These are phyloP conservation scores for Scotopteryx bipunctaria DNA, from an alignment of 2,888 invertebrate genomes.

Conservation along the genomic window DNA sequence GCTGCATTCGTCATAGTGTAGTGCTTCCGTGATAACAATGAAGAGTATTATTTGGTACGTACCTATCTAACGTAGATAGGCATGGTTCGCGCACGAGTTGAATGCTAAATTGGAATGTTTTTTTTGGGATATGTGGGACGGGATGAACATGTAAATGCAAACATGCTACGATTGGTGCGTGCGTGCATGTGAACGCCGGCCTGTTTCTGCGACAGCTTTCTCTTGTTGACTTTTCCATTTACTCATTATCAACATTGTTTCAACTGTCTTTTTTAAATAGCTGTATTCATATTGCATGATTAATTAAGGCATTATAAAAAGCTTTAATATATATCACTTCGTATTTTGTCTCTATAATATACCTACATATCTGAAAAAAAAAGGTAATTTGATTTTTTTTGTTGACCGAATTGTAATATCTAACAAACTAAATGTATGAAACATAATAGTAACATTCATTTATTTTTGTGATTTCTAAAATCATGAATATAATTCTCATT, in stretches of 20 bases:
- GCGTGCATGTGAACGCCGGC: slow-evolving; percentile 17
- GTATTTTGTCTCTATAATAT: too few species aligned
- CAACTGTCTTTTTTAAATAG: neutral
- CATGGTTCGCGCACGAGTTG: slow-evolving; percentile 24
- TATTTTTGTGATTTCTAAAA: too few species aligned
- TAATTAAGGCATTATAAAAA: too few species aligned
- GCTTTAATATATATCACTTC: too few species aligned
- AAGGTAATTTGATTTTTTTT: too few species aligned
- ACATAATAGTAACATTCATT: too few species aligned
- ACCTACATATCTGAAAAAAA: too few species aligned
- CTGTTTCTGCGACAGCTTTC: slow-evolving; percentile 16
- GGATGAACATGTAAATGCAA: slow-evolving; percentile 27
- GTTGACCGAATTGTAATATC: too few species aligned
- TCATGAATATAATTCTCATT: too few species aligned
- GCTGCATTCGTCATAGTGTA: slow-evolving; percentile 69
- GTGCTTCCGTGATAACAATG: slow-evolving; percentile 61
- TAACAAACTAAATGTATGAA: too few species aligned
- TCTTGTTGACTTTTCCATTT: slow-evolving; percentile 6
- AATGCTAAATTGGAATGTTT: slow-evolving; percentile 24
- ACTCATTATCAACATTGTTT: neutral
- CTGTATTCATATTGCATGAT: neutral
- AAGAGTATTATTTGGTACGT: slow-evolving; percentile 48
- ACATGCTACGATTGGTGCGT: slow-evolving; percentile 17
- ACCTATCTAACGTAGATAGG: slow-evolving; percentile 38
- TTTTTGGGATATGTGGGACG: slow-evolving; percentile 15